phyloP scores from a whole-genome alignment of 2,797 vertebrate genomes.

The Nannoperca australis region DNA sequence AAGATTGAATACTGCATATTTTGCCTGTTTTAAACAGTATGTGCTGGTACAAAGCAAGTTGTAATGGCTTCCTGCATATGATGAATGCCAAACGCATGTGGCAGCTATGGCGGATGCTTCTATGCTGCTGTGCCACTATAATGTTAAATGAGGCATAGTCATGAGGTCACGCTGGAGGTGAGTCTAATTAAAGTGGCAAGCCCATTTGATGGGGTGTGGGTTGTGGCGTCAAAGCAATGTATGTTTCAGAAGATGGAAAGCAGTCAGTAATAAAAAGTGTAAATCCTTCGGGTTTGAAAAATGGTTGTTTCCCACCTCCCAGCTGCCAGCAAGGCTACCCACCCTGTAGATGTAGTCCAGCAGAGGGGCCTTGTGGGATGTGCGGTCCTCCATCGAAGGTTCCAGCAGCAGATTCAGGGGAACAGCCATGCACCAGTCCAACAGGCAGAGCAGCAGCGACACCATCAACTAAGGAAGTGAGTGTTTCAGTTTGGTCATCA shows the following conservation, averaged over 20 bases:
- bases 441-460: constrained; percentile 93
- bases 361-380: constrained; percentile 88
- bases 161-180: constrained; percentile 71
- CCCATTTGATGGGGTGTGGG: constrained; percentile 35
- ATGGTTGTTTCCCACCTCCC: constrained; percentile 7
- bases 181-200: constrained; percentile 72
- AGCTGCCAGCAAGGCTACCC: constrained; percentile 67
- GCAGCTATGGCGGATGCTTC: constrained; percentile 7
- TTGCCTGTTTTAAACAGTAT: constrained; percentile 34
- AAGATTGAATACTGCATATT: constrained; percentile 49
- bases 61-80: constrained; percentile 29
- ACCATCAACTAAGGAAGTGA: constrained; percentile 90
- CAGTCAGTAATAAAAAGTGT: constrained; percentile 6
- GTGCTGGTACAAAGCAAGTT: constrained; percentile 14
- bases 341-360: constrained; percentile 98
- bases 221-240: constrained; percentile 24
- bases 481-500: constrained; percentile 20
- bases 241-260: constrained; percentile 25
- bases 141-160: constrained; percentile 69
- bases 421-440: constrained; percentile 99
- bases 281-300: not conserved
- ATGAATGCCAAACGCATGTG: constrained; percentile 17
- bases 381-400: constrained; percentile 87
- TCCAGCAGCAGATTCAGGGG: constrained; percentile 92
- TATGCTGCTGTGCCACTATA: constrained; percentile 32